These are phyloP conservation scores for Eupithecia exiguata DNA, from an alignment of 2,888 invertebrate genomes.

Conservation along the genomic window DNA sequence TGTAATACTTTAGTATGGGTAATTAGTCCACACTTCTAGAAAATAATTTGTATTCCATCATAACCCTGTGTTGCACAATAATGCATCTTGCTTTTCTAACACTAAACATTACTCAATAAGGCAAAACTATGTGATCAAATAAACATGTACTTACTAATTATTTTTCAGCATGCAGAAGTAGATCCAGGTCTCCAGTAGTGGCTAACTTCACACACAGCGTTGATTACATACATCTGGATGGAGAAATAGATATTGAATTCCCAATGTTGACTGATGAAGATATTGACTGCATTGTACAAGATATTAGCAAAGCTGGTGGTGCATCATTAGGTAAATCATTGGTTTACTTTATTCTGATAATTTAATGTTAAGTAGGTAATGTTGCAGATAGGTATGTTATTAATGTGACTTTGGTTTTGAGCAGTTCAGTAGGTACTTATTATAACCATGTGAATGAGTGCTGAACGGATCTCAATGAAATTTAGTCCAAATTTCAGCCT, in stretches of 20 bases:
- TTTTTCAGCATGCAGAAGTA: conserved; percentile 3
- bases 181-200: background rate
- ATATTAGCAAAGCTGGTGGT: conserved; percentile 5
- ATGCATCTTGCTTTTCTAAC: background rate
- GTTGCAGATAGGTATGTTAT: background rate
- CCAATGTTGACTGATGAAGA: conserved; percentile 23
- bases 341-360: background rate
- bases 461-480: no score
- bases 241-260: conserved; percentile 10
- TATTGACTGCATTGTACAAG: conserved; percentile 9
- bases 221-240: background rate
- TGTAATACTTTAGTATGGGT: background rate
- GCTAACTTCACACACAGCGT: background rate
- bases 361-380: background rate
- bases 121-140: background rate
- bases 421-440: no score
- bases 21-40: background rate
- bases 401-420: background rate
- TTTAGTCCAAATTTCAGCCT: no score
- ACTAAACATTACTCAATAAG: background rate
- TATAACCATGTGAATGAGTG: background rate
- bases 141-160: background rate
- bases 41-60: background rate
- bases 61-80: background rate
- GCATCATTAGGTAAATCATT: conserved; percentile 15